Base-by-base conservation (phyloP, 2,888 invertebrate genomes). In the Stenichneumon culpator region DNA sequence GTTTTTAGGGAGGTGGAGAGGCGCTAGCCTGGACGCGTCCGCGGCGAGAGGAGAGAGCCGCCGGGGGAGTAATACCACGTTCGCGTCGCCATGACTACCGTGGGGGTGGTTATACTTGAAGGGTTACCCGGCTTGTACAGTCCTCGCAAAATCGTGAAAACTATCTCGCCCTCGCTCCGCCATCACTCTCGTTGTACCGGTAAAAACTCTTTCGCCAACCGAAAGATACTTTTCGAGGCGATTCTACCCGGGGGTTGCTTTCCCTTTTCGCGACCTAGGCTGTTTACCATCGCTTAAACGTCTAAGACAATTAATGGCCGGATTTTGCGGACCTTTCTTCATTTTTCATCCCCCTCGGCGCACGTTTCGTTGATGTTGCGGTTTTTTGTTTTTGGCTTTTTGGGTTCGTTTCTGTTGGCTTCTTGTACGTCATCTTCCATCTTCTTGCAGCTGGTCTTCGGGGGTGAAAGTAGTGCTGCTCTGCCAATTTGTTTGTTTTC, bases 31-130 rank as follows among this genome's bases (percentile, higher is more conserved):
- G 75, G 74, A 60, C 47, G 77, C 69, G 67, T 39, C 75, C 67
- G 82, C 52, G 69, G 83, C 75, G 84, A 79, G 87, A 87, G 84
- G 80, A 87, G 86, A 84, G 83, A 77, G 83, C 79, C 82, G 65
- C 83, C 81, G 81, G 79, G 83, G 80, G 89, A 92, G 92, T 91
- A 92, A 92, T 91, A 92, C 92, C 90, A 92, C 90, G 91, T 91
- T 89, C 90, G 89, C 89, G 92, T 93, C 89, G 91, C 89, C 92
- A 93, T 93, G 93, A 88, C 88, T 91, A 93, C 93, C 89, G 85
- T 87, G 90, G 91, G 91, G 92, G 90, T 92, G 92, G 91, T 92
- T 91, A 90, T 91, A 92, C 93, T 92, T 92, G 91, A 92, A 92
- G 92, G 93, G 92, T 91, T 91, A 92, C 88, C 89, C 87, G 87